Evolutionary conservation across 1,140 invertebrate genomes (phyloP).

Genomic region (Aricia agestis): DNA sequence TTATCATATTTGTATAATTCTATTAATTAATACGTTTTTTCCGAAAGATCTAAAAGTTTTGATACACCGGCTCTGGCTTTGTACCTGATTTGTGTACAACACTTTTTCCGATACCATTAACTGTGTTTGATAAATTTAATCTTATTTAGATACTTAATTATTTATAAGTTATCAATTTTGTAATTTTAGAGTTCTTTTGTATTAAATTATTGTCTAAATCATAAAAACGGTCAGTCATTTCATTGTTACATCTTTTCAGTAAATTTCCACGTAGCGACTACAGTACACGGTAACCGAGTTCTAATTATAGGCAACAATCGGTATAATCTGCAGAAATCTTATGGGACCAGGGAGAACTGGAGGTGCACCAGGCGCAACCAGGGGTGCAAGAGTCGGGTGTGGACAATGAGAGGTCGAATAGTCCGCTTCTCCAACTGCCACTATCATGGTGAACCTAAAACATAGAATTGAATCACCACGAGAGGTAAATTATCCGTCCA

Average conservation of each 20-base stretch:
- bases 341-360: constrained; percentile 5
- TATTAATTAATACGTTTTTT: no score
- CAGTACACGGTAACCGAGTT: constrained; percentile 14
- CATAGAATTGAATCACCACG: background rate
- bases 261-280: background rate
- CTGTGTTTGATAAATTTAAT: no score
- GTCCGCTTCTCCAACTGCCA: constrained; percentile 23
- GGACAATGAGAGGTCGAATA: constrained; percentile 15
- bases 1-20: no score
- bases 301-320: constrained; percentile 14
- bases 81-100: no score
- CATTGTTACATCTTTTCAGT: background rate
- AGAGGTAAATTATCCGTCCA: no score
- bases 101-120: no score
- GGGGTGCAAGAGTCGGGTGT: constrained; percentile 13
- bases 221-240: background rate
- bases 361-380: constrained; percentile 15
- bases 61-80: no score
- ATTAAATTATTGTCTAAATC: no score
- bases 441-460: constrained; percentile 23
- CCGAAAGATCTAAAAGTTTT: no score
- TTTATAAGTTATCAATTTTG: no score
- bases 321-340: constrained; percentile 9
- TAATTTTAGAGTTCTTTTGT: no score
- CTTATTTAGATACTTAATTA: no score